Evolutionary conservation across 2,888 invertebrate genomes (phyloP), one percentile per base, ranked within the genome.

Genomic region (Glaucopsyche alexis): DNA sequence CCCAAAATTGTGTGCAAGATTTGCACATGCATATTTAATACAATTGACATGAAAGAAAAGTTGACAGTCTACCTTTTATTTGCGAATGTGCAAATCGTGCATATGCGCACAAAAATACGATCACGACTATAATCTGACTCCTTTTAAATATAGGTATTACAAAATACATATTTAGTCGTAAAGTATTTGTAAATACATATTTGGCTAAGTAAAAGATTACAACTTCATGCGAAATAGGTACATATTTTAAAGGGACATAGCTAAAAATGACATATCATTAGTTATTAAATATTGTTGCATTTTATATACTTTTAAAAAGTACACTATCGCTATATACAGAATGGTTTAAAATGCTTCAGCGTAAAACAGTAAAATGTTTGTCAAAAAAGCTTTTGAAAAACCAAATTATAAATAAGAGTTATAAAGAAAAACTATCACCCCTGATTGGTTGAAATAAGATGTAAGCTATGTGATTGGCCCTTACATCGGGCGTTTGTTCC

Each of bases 271-370:
- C n/a, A 47, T 19, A 29, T 19, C 2, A 19, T 42, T 45, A 67
- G 67, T 45, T 67, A 67, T 45, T 45, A 42, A 42, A 67, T 67
- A 67, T 66, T 67, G 67, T 45, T 67, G 67, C 67, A 60, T 19
- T 55, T 47, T 40, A 66, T 16, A 67, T 67, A 45, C 42, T 67
- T 60, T 60, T 38, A 60, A 60, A 67, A 49, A 67, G 45, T 45
- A 19, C 47, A 9, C 19, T 69, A 49, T 69, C 8, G 11, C 19
- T 69, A 49, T 69, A 49, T 69, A 69, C 69, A 69, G 29, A 13
- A 47, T 49, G 49, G 49, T 67, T 65, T 14, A 66, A 66, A 42
- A 66, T 66, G 16, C 19, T 11, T 29, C 29, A 60, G 60, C 29
- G 13, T 60, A 60, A 60, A 60, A 60, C 29, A 60, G 60, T 38